These are phyloP conservation scores for Nemurella pictetii DNA, from an alignment of 2,888 invertebrate genomes.

Conservation along the genomic window DNA sequence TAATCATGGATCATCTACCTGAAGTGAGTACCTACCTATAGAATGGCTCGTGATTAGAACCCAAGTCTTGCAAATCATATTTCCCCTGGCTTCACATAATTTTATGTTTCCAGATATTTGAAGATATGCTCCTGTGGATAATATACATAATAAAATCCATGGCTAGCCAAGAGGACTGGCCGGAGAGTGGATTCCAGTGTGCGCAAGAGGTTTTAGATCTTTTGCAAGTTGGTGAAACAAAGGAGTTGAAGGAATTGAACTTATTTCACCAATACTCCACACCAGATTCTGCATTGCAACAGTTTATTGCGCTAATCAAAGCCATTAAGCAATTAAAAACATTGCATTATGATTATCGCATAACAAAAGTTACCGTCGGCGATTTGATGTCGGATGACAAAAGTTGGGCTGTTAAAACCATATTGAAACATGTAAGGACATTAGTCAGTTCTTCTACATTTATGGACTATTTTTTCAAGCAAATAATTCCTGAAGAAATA, in stretches of 20 bases:
- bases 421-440: slow-evolving; percentile 32
- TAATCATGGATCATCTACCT: slow-evolving; percentile 47
- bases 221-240: slow-evolving; percentile 42
- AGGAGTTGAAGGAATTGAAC: slow-evolving; percentile 36
- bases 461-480: slow-evolving; percentile 25
- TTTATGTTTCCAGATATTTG: not conserved
- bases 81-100: not conserved
- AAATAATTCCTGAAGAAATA: not conserved
- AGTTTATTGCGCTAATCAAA: slow-evolving; percentile 46
- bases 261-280: slow-evolving; percentile 45
- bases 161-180: slow-evolving; percentile 44
- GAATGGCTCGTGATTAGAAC: too few relatives aligned
- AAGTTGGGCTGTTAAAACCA: slow-evolving; percentile 19
- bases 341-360: slow-evolving; percentile 45
- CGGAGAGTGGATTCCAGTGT: slow-evolving; percentile 50
- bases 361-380: not conserved
- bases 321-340: slow-evolving; percentile 47
- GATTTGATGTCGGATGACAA: slow-evolving; percentile 35
- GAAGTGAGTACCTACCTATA: slow-evolving; percentile 42
- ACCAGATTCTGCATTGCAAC: slow-evolving; percentile 46
- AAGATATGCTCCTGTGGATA: not conserved
- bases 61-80: too few relatives aligned
- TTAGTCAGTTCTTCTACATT: not conserved
- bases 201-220: slow-evolving; percentile 49
- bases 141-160: slow-evolving; percentile 38